These are phyloP conservation scores for Apis dorsata DNA, from an alignment of 1,140 invertebrate genomes.

Conservation along the genomic window DNA sequence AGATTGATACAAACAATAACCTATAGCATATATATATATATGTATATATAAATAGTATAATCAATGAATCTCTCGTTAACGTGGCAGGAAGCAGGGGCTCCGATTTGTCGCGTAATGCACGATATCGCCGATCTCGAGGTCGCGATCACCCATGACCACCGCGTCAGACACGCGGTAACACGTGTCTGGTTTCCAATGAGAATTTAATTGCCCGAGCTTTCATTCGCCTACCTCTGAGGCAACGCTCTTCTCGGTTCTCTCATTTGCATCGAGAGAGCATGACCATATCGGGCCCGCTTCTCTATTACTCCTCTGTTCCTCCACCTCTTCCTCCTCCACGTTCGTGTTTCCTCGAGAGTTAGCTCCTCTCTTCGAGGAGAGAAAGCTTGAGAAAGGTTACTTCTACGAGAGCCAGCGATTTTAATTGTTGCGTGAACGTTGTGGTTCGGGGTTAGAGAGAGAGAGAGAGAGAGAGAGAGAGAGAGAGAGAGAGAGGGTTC, in stretches of 20 bases:
- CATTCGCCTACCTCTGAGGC: slow-evolving; percentile 56
- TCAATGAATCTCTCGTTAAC: slow-evolving; percentile 53
- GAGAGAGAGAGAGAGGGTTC: neutral
- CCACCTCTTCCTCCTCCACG: neutral
- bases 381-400: neutral
- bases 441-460: neutral
- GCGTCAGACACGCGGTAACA: slow-evolving; percentile 75
- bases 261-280: slow-evolving; percentile 70
- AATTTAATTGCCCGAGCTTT: slow-evolving; percentile 75
- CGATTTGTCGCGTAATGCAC: slow-evolving; percentile 73
- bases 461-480: neutral
- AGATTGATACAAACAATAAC: too few relatives aligned
- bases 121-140: slow-evolving; percentile 77
- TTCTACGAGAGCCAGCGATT: neutral
- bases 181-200: slow-evolving; percentile 75
- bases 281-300: slow-evolving; percentile 72
- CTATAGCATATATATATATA: neutral
- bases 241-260: slow-evolving; percentile 59
- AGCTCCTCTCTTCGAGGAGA: neutral
- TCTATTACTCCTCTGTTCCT: slow-evolving; percentile 60
- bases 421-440: neutral
- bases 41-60: neutral
- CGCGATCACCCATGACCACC: slow-evolving; percentile 72
- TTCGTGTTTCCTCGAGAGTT: neutral
- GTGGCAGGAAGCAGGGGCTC: slow-evolving; percentile 44